These are phyloP conservation scores for Labeo catla DNA, from an alignment of 2,113 vertebrate species.

Conservation along the genomic window DNA sequence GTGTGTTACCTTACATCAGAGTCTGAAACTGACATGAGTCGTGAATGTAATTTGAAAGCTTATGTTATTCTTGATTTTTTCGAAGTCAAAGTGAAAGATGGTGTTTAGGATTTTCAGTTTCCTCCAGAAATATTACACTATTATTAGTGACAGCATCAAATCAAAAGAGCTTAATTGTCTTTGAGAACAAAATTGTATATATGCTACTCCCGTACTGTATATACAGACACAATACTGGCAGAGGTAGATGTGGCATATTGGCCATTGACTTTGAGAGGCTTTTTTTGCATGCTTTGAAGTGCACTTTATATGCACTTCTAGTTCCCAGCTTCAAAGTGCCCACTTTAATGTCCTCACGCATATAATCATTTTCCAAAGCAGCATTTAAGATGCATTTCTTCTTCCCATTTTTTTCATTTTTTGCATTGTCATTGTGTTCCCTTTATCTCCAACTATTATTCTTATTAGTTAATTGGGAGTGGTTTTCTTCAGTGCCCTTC, in stretches of 20 bases:
- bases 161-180: conserved; percentile 34
- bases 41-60: conserved; percentile 3
- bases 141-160: conserved; percentile 30
- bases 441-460: not conserved
- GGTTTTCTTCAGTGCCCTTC: not conserved
- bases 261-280: not conserved
- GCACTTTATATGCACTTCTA: not conserved
- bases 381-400: not conserved
- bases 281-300: conserved; percentile 1
- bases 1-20: not conserved
- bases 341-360: not conserved
- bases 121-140: conserved; percentile 43
- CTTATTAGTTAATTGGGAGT: not conserved
- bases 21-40: not conserved
- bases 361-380: conserved; percentile 1
- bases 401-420: not conserved
- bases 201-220: not conserved
- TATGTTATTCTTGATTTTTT: conserved; percentile 37
- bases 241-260: not conserved
- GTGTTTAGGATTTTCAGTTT: conserved; percentile 51
- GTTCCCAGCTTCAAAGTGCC: not conserved
- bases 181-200: not conserved
- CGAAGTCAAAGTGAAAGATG: conserved; percentile 23
- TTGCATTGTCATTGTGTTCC: not conserved
- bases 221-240: not conserved